These are phyloP conservation scores for Pararge aegeria DNA, from an alignment of 1,140 invertebrate genomes.

Conservation along the genomic window DNA sequence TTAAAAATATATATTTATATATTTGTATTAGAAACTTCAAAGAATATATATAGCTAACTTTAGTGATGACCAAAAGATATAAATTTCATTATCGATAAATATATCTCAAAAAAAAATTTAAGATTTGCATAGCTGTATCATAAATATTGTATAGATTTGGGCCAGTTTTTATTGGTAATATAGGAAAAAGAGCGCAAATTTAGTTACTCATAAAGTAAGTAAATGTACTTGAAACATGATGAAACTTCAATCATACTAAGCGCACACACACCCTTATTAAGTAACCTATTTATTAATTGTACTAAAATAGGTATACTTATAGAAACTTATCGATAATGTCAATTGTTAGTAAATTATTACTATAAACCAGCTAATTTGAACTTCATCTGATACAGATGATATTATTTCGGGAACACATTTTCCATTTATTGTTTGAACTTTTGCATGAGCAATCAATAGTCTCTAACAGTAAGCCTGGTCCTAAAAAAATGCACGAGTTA, in stretches of 20 bases:
- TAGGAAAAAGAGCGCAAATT: not conserved
- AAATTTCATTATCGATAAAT: too few species aligned
- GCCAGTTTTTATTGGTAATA: slow-evolving; percentile 1
- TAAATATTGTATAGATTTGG: not conserved
- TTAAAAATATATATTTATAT: too few species aligned
- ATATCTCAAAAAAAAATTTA: too few species aligned
- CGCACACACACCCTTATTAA: slow-evolving; percentile 56
- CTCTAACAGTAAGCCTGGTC: slow-evolving; percentile 27
- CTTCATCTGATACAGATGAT: slow-evolving; percentile 78
- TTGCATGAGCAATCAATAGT: slow-evolving; percentile 56
- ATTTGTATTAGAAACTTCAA: not conserved
- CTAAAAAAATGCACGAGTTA: slow-evolving; percentile 25
- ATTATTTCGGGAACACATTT: slow-evolving; percentile 55
- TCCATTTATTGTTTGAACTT: slow-evolving; percentile 56
- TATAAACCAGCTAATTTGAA: slow-evolving; percentile 66
- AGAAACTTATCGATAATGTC: slow-evolving; percentile 54
- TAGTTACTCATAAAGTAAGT: slow-evolving; percentile 10
- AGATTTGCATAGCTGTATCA: not conserved
- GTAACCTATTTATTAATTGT: slow-evolving; percentile 67
- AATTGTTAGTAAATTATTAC: slow-evolving; percentile 69
- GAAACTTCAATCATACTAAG: slow-evolving; percentile 34
- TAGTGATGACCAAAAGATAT: not conserved
- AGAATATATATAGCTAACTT: not conserved
- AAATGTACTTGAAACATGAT: slow-evolving; percentile 28
- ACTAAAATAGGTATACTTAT: slow-evolving; percentile 76